These are phyloP conservation scores for Monodelphis domestica DNA, from an alignment of 2,797 vertebrate genomes.

Conservation along the genomic window DNA sequence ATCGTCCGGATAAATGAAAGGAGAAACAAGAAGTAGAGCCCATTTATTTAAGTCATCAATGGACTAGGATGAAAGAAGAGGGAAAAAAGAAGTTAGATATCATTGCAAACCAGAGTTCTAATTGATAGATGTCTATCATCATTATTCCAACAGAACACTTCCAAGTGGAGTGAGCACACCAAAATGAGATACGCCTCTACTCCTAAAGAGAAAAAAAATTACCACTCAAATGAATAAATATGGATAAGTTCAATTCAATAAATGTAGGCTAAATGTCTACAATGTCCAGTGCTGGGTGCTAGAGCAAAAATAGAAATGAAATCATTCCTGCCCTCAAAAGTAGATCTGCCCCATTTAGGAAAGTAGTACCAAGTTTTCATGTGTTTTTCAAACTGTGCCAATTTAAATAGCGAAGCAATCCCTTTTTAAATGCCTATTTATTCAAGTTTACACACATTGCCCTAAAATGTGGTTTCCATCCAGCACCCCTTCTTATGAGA, in stretches of 20 bases:
- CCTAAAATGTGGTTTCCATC: not conserved
- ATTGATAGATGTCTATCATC: not conserved
- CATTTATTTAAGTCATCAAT: constrained; percentile 94
- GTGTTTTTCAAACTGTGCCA: not conserved
- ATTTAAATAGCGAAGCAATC: not conserved
- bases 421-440: not conserved
- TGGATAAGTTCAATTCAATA: not conserved
- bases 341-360: too few relatives aligned
- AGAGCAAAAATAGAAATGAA: not conserved
- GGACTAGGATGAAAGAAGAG: constrained; percentile 84
- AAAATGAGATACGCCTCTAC: not conserved
- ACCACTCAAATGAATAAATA: not conserved
- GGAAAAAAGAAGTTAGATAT: not conserved
- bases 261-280: not conserved
- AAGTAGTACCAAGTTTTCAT: not conserved
- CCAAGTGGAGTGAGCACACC: not conserved
- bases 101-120: constrained; percentile 6
- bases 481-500: not conserved
- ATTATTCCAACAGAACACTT: not conserved
- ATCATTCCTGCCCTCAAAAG: not conserved
- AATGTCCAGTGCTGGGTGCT: not conserved
- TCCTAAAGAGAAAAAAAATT: not conserved
- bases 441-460: not conserved
- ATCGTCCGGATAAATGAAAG: constrained; percentile 77
- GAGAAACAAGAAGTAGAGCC: constrained; percentile 88